phyloP scores from a whole-genome alignment of 1,140 invertebrate genomes.

The Sarcophaga peregrina region DNA sequence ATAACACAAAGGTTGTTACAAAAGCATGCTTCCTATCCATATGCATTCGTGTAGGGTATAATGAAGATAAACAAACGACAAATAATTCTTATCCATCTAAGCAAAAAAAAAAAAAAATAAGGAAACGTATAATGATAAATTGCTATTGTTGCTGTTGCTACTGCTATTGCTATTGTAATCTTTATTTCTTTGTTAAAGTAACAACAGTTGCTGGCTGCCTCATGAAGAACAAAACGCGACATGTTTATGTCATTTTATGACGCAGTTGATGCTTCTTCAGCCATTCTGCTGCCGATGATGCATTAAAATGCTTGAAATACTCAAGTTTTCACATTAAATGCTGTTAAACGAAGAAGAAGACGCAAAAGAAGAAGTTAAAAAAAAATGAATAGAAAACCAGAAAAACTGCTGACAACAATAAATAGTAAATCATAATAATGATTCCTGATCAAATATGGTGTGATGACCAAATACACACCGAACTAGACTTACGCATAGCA shows the following conservation, averaged over 20 bases:
- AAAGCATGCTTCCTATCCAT: too few species aligned
- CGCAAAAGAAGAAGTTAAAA: not conserved
- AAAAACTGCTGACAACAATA: conserved; percentile 3
- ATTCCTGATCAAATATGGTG: not conserved
- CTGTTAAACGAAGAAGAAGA: not conserved
- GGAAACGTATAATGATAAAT: conserved; percentile 14
- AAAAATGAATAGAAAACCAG: not conserved
- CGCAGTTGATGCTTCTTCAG: not conserved
- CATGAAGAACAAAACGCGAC: not conserved
- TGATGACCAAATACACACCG: too few species aligned
- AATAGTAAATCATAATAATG: conserved; percentile 35
- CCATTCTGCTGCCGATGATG: conserved; percentile 4
- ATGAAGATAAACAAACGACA: too few species aligned
- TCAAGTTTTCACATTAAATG: not conserved
- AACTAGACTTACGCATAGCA: too few species aligned
- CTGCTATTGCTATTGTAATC: not conserved
- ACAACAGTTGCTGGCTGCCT: not conserved
- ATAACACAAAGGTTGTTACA: too few species aligned
- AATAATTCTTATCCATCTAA: not conserved
- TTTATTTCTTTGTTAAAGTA: not conserved
- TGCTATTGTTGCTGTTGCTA: not conserved
- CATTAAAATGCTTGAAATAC: conserved; percentile 26
- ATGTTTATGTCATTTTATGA: conserved; percentile 17
- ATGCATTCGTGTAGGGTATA: too few species aligned
- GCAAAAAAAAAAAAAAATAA: not conserved